Evolutionary conservation across 2,797 vertebrate genomes (phyloP).

Genomic region (Galago senegalensis): DNA sequence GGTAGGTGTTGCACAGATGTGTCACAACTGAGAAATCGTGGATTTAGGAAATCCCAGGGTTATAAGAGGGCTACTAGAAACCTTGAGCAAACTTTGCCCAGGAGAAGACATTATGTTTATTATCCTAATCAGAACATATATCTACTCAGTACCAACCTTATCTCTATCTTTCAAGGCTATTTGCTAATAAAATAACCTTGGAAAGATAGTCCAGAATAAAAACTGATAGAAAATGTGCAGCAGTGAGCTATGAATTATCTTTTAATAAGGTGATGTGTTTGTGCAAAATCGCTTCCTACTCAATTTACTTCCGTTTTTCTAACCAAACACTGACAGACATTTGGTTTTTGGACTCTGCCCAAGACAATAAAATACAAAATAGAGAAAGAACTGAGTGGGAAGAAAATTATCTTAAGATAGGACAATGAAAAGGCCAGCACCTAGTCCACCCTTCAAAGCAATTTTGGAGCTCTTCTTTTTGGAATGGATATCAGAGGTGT

Average conservation of each 20-base stretch:
- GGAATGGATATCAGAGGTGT: too few species aligned
- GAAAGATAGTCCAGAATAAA: background rate
- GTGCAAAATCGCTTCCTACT: background rate
- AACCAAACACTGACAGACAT: background rate
- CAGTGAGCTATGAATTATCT: background rate
- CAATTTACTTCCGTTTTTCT: background rate
- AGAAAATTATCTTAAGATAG: background rate
- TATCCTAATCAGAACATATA: background rate
- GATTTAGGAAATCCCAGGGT: background rate
- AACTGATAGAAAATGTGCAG: background rate
- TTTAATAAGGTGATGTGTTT: background rate
- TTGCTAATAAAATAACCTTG: background rate
- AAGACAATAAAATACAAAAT: slow-evolving; percentile 13
- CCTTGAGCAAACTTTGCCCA: background rate
- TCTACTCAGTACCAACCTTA: background rate
- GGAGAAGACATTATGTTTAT: background rate
- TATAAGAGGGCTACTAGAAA: background rate
- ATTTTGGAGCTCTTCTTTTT: too few species aligned
- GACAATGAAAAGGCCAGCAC: too few species aligned
- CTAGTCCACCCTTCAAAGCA: too few species aligned
- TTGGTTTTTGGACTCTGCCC: background rate
- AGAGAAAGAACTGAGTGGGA: background rate
- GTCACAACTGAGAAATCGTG: background rate
- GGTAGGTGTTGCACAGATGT: background rate
- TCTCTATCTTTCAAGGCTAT: background rate